Evolutionary conservation across 2,888 invertebrate species (phyloP).

Genomic region (Pyrrhosoma nymphula): DNA sequence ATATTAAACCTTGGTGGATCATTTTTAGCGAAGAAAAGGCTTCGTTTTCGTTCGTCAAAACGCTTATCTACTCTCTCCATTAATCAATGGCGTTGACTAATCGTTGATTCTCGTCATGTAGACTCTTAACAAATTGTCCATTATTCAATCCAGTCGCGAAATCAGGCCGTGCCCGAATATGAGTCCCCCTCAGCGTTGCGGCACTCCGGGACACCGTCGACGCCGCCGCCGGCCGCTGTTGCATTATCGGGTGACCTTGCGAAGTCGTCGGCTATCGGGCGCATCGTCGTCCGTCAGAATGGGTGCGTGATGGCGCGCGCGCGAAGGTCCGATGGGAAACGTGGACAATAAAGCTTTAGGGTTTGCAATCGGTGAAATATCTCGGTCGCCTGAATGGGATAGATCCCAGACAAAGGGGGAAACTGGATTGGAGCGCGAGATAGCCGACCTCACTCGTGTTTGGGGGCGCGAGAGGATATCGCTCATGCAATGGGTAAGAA

Average conservation of each 20-base stretch:
- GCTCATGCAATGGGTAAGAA: not conserved
- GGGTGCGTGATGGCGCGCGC: slow-evolving; percentile 20
- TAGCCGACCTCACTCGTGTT: not conserved
- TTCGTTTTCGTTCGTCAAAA: too few relatives aligned
- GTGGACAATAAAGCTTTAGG: not conserved
- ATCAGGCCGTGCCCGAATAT: not conserved
- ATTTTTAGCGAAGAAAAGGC: too few relatives aligned
- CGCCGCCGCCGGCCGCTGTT: not conserved
- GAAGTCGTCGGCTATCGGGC: not conserved
- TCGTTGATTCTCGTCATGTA: too few relatives aligned
- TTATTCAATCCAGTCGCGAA: not conserved
- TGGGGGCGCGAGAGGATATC: not conserved
- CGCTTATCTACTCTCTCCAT: too few relatives aligned
- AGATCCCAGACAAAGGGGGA: not conserved
- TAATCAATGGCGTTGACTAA: too few relatives aligned
- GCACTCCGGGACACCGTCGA: not conserved
- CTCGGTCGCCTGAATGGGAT: not conserved
- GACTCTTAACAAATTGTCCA: not conserved
- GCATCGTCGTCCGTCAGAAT: not conserved
- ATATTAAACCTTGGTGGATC: too few relatives aligned
- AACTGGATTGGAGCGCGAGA: not conserved
- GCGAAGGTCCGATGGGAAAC: not conserved
- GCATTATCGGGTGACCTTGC: slow-evolving; percentile 12
- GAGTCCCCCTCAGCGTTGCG: not conserved
- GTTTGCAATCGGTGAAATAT: not conserved